Base-by-base conservation (phyloP, 2,888 invertebrate genomes). In the Drosophila tripunctata region DNA sequence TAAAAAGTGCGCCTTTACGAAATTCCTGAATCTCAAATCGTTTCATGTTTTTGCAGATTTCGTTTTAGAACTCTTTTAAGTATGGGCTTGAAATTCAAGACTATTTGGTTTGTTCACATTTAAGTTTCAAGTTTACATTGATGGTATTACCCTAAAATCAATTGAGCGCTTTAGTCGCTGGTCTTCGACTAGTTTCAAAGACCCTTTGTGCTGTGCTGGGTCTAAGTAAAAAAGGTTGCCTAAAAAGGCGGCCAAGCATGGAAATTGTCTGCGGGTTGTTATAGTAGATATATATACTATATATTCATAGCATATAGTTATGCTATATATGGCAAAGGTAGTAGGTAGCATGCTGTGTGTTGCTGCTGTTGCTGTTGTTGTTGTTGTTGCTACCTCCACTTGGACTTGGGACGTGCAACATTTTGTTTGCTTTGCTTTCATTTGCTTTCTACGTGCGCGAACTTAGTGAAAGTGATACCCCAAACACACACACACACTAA, bases 401-500 rank as follows among this genome's bases (percentile, higher is more conserved):
- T 55, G 62, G 63, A n/a, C n/a, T 55, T 60, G 57, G 61, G 67
- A 67, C 72, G 58, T 72, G 71, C 72, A 68, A 61, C 73, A 55
- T 40, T 67, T 67, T 62, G 58, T 74, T 78, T 68, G 64, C 70
- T 70, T 67, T 81, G 81, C 81, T 81, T 84, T 81, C 84, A 65
- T 81, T 81, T 84, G 81, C 84, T 81, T 81, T 81, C 81, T 81
- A 84, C 71, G 78, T 75, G 81, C 81, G 81, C 84, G 63, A 74
- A 65, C 70, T 50, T 19, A 81, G 81, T 81, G 81, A 81, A 81
- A 81, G 81, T 81, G 81, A 81, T 81, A 81, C 62, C 69, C 63
- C 67, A 30, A 57, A 68, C 62, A 75, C 40, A 44, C 15, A 56
- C 12, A 56, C 12, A 44, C 12, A 40, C 35, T 52, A 10, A 38